Evolutionary conservation across 2,113 vertebrate genomes (phyloP).

Genomic region (Motacilla tschutschensis): DNA sequence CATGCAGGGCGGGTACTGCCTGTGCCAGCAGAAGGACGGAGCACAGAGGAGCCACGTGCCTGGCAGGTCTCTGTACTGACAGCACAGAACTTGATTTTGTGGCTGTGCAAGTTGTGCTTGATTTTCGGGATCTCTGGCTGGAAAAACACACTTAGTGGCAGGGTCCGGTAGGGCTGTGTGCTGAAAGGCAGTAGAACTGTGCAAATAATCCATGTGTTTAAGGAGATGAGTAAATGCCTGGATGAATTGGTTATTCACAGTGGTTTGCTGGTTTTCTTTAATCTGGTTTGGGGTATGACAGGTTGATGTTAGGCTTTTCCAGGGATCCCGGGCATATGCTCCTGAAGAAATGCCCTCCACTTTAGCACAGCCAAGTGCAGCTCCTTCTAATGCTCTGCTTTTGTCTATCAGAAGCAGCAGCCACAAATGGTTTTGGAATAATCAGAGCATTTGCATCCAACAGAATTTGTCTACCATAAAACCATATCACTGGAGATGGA

Average conservation of each 20-base stretch:
- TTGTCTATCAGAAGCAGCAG: not conserved
- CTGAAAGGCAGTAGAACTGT: not conserved
- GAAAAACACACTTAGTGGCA: not conserved
- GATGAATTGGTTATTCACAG: not conserved
- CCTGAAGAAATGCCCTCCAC: not conserved
- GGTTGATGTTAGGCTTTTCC: not conserved
- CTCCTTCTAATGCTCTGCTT: not conserved
- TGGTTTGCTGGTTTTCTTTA: not conserved
- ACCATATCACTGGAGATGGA: not conserved
- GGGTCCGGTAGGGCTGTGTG: not conserved
- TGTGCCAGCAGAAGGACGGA: rapidly evolving
- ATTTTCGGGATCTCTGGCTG: not conserved
- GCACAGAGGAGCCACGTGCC: rapidly evolving
- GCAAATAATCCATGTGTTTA: not conserved
- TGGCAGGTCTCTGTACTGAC: not conserved
- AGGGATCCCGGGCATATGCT: not conserved
- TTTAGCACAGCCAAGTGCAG: not conserved
- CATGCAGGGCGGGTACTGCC: not conserved
- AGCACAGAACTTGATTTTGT: not conserved
- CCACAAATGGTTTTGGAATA: not conserved
- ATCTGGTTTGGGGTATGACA: not conserved
- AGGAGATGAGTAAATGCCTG: not conserved
- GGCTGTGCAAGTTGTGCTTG: not conserved
- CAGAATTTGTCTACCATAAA: not conserved
- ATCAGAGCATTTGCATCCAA: not conserved